Evolutionary conservation across 2,797 vertebrate species (phyloP), one percentile per base, ranked within the genome.

Genomic region (Gobio occitaniae): DNA sequence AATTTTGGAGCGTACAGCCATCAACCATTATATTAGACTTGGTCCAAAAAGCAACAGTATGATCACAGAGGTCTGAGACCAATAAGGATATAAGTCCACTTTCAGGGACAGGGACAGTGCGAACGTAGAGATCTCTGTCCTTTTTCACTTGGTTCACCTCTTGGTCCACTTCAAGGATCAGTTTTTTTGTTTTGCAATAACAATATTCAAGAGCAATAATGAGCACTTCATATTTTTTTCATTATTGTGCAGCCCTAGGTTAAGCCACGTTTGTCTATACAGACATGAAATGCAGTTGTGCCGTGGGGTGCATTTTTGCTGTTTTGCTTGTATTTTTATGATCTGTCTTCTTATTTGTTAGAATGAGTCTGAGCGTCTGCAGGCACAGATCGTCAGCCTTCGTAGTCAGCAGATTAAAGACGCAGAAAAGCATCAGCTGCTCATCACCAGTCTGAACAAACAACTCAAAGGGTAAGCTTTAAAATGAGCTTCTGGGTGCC

Each of bases 321-420:
- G 7, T 78, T 0, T 47, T 84, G 3, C 87, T 83, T 83, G 79
- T 41, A 4, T 21, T n/a, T 29, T 38, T 6, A 59, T 83, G 6
- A 85, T 29, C 71, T 7, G 36, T 82, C 66, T 54, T 72, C 83
- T 61, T 9, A 74, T 83, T 10, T 52, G 80, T 2, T 93, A 98
- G 97, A 96, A 92, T 13, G 97, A 98, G 89, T 94, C 94, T 0
- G 97, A 97, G 84, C 96, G 94, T 48, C 95, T 97, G 1, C 97
- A 97, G 88, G 90, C 92, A 82, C 97, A 98, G 1, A 91, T 98
- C 0, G 82, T 92, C 59, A 94, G 91, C 0, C 44, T 95, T 25
- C 93, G 96, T 16, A 95, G 10, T 88, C 97, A 97, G 15, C 97
- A 97, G 87, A 91, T 65, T 81, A 89, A 95, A 89, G 97, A 97